Evolutionary conservation across 2,113 vertebrate species (phyloP).

Genomic region (Apaloderma vittatum): DNA sequence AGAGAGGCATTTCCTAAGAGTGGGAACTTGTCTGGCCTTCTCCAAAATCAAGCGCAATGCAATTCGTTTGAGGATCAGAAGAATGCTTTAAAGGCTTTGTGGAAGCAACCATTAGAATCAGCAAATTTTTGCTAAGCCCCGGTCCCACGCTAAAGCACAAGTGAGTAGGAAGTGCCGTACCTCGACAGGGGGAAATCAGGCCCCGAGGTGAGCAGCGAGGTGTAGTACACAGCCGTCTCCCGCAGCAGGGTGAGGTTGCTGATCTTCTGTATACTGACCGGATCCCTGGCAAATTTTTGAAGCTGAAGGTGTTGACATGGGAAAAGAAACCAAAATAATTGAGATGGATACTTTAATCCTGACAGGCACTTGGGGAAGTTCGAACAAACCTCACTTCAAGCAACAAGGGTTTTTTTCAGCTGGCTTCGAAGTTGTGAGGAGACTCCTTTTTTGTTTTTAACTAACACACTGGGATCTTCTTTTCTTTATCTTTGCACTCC

Average conservation of each 20-base stretch:
- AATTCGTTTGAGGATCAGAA: background rate
- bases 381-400: background rate
- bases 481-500: background rate
- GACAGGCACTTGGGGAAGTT: background rate
- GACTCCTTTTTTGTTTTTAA: background rate
- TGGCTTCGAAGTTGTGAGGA: background rate
- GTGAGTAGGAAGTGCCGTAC: background rate
- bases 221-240: conserved; percentile 51
- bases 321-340: background rate
- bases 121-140: background rate
- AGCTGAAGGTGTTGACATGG: conserved; percentile 21
- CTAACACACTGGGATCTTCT: background rate
- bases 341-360: background rate
- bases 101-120: background rate
- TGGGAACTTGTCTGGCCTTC: too few species aligned
- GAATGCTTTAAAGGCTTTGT: background rate
- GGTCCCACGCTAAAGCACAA: accelerated
- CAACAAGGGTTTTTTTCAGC: background rate
- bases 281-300: conserved; percentile 44
- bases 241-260: conserved; percentile 31
- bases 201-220: conserved; percentile 24
- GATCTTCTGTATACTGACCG: background rate
- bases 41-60: accelerated
- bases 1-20: background rate
- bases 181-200: background rate